Conservation (phyloP, 2,113 vertebrate species). For the Notarius quadriscutis region DNA sequence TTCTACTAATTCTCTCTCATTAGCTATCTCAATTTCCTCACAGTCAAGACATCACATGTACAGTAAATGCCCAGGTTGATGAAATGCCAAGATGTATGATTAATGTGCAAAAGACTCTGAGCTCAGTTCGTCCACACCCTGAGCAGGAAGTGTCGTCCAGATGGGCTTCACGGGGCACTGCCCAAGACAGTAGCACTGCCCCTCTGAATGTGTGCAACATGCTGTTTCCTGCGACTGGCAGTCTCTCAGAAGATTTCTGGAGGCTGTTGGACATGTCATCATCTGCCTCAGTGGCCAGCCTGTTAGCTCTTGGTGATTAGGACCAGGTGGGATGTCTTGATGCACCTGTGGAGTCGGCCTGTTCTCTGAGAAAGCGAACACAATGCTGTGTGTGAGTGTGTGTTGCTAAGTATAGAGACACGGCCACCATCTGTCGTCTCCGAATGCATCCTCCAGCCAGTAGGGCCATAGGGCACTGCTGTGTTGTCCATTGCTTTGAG, state of each 20-base stretch:
- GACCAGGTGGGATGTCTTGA: slow-evolving; percentile 56
- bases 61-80: neutral
- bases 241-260: slow-evolving; percentile 36
- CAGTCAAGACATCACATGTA: slow-evolving; percentile 3
- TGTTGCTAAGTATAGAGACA: slow-evolving; percentile 42
- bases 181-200: slow-evolving; percentile 26
- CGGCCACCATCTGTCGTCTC: slow-evolving; percentile 66
- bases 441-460: slow-evolving; percentile 54
- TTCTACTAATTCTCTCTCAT: slow-evolving; percentile 17
- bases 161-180: slow-evolving; percentile 41
- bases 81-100: slow-evolving; percentile 42
- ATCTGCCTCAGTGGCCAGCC: slow-evolving; percentile 38
- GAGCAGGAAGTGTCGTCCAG: slow-evolving; percentile 34
- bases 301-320: slow-evolving; percentile 49
- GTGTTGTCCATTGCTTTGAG: slow-evolving; percentile 61
- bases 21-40: slow-evolving; percentile 23
- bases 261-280: slow-evolving; percentile 48
- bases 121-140: slow-evolving; percentile 11
- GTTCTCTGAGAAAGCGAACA: slow-evolving; percentile 42
- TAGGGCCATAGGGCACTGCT: slow-evolving; percentile 63
- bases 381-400: slow-evolving; percentile 6
- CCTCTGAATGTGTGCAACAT: slow-evolving; percentile 40
- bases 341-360: slow-evolving; percentile 72
- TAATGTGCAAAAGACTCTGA: slow-evolving; percentile 30
- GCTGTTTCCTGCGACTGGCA: slow-evolving; percentile 37